Percentiles rank a stretch among this genome's conserved stretches.
Evolutionary conservation across 2,888 invertebrate genomes (phyloP).

Genomic region (Pterobdella sp.): DNA sequence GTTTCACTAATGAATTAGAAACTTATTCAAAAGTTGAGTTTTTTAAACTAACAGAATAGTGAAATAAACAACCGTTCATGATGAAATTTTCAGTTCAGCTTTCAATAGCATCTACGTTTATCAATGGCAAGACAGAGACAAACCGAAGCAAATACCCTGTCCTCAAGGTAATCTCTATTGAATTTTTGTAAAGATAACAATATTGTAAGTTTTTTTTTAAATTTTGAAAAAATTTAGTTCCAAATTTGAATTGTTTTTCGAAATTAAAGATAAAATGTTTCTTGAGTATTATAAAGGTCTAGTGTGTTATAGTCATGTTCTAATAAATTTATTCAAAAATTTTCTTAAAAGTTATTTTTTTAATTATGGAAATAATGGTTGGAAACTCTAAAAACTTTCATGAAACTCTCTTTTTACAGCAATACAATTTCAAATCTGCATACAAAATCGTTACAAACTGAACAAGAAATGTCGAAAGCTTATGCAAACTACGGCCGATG

Average conservation of each 20-base stretch:
- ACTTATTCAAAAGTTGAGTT: not conserved
- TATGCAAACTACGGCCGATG: constrained; percentile 19
- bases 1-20: not conserved
- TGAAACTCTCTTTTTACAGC: constrained; percentile 38
- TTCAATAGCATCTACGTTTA: constrained; percentile 48
- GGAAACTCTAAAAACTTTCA: too few species aligned
- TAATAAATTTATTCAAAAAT: too few species aligned
- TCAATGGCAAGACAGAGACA: constrained; percentile 46
- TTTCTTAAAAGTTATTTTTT: too few species aligned
- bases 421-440: constrained; percentile 49
- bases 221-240: too few species aligned
- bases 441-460: constrained; percentile 51
- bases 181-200: too few species aligned
- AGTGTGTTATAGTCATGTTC: too few species aligned
- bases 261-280: too few species aligned
- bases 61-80: not conserved
- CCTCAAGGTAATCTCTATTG: constrained; percentile 47
- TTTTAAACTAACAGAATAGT: not conserved
- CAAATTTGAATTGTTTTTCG: too few species aligned
- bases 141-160: constrained; percentile 47
- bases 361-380: too few species aligned
- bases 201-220: too few species aligned
- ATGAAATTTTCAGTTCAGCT: constrained; percentile 40
- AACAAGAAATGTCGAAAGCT: constrained; percentile 49
- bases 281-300: too few species aligned